These are phyloP conservation scores for Anas bernieri DNA, from an alignment of 2,797 vertebrate species.

Conservation along the genomic window DNA sequence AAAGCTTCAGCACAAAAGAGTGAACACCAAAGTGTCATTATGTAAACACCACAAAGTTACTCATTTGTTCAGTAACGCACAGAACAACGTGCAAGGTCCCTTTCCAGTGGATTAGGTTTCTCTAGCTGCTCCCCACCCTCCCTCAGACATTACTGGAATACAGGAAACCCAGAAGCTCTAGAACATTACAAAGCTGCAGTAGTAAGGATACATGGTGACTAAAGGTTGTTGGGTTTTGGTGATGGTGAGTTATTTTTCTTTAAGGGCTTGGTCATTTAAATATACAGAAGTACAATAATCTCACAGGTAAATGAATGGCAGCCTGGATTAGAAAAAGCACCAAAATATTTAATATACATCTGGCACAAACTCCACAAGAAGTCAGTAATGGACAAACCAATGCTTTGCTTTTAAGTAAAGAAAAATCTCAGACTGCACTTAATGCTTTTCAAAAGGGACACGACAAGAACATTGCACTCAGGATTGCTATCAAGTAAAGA, in stretches of 20 bases:
- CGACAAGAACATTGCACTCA: constrained; percentile 61
- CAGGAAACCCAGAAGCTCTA: constrained; percentile 60
- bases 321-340: constrained; percentile 73
- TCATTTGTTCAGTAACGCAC: constrained; percentile 34
- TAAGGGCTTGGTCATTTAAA: constrained; percentile 45
- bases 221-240: neutral
- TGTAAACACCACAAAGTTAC: constrained; percentile 65
- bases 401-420: constrained; percentile 57
- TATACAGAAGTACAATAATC: constrained; percentile 62
- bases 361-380: constrained; percentile 75
- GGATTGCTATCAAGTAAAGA: constrained; percentile 56
- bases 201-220: constrained; percentile 50
- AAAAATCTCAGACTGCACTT: constrained; percentile 50
- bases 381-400: constrained; percentile 68
- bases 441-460: constrained; percentile 61
- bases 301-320: constrained; percentile 68
- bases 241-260: neutral
- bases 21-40: constrained; percentile 52
- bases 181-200: constrained; percentile 62
- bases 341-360: constrained; percentile 77
- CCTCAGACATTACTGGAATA: constrained; percentile 41
- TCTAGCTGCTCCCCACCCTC: constrained; percentile 20
- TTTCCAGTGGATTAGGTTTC: neutral
- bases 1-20: constrained; percentile 69
- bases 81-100: constrained; percentile 1